These are phyloP conservation scores for Iphiclides podalirius DNA, from an alignment of 2,888 invertebrate genomes.

Conservation along the genomic window DNA sequence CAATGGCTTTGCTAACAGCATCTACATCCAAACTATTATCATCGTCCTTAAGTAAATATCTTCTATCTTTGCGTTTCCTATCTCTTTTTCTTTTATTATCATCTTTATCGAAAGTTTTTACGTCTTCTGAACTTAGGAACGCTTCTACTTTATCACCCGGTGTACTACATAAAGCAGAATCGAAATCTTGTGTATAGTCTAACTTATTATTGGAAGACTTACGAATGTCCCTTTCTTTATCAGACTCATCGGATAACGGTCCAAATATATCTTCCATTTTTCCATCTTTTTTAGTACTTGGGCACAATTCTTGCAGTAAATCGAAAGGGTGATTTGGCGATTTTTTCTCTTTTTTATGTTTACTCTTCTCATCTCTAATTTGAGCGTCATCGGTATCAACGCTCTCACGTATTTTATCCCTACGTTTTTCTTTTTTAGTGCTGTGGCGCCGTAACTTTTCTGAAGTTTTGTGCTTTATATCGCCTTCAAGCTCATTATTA, in stretches of 20 bases:
- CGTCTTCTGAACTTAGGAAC: constrained; percentile 38
- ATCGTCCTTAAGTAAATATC: constrained; percentile 81
- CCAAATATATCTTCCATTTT: constrained; percentile 95
- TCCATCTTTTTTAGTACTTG: constrained; percentile 82
- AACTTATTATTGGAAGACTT: constrained; percentile 41
- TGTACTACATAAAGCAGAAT: constrained; percentile 34
- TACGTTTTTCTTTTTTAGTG: constrained; percentile 81
- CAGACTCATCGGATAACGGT: constrained; percentile 88
- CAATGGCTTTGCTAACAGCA: constrained; percentile 90
- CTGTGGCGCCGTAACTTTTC: constrained; percentile 76
- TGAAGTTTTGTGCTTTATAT: constrained; percentile 61
- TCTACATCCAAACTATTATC: constrained; percentile 90
- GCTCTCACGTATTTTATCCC: constrained; percentile 79
- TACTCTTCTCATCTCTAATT: constrained; percentile 71
- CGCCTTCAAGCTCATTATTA: constrained; percentile 47
- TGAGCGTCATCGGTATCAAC: constrained; percentile 65
- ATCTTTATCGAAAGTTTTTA: constrained; percentile 68
- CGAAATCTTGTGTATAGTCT: constrained; percentile 47
- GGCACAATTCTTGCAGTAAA: constrained; percentile 42
- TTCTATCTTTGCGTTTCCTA: constrained; percentile 82
- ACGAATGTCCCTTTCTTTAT: constrained; percentile 47
- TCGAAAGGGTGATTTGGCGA: constrained; percentile 47
- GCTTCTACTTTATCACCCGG: constrained; percentile 36
- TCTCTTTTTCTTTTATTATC: constrained; percentile 81
- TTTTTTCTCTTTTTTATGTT: constrained; percentile 81